phyloP scores from a whole-genome alignment of 2,888 invertebrate genomes.

The Pristionchus exspectatus region DNA sequence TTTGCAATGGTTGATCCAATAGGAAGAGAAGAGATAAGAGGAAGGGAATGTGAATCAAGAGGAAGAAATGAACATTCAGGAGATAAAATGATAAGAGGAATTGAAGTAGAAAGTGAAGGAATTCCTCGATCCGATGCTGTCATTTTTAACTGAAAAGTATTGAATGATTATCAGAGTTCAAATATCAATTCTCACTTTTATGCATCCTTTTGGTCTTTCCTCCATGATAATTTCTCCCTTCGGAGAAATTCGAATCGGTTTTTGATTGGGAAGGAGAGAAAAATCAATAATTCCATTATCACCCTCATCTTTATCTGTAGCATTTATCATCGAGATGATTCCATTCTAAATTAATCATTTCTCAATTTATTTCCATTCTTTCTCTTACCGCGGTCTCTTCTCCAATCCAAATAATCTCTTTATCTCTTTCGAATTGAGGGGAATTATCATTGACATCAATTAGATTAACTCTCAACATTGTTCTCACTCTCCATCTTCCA shows the following conservation, averaged over 20 bases:
- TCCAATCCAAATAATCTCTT: conserved; percentile 54
- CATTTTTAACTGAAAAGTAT: background rate
- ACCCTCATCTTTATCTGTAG: conserved; percentile 17
- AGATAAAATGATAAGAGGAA: conserved; percentile 22
- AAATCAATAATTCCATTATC: conserved; percentile 48
- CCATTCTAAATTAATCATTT: conserved; percentile 10
- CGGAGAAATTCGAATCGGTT: background rate
- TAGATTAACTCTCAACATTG: no score
- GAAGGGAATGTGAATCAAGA: conserved; percentile 23
- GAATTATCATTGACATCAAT: conserved; percentile 94
- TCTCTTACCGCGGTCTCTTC: conserved; percentile 6
- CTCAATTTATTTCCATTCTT: background rate
- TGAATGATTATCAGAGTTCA: background rate
- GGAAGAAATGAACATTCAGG: conserved; percentile 13
- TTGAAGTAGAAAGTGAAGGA: conserved; percentile 30
- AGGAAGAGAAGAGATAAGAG: conserved; percentile 48
- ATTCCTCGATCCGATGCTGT: conserved; percentile 37
- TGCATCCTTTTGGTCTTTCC: background rate
- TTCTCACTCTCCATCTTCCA: conserved; percentile 65
- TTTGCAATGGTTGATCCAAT: background rate
- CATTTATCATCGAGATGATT: background rate
- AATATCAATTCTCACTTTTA: conserved; percentile 30
- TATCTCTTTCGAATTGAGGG: conserved; percentile 85
- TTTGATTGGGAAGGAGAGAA: conserved; percentile 12
- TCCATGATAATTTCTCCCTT: conserved; percentile 33